These are phyloP conservation scores for Florisuga fusca DNA, from an alignment of 2,797 vertebrate species.

Conservation along the genomic window DNA sequence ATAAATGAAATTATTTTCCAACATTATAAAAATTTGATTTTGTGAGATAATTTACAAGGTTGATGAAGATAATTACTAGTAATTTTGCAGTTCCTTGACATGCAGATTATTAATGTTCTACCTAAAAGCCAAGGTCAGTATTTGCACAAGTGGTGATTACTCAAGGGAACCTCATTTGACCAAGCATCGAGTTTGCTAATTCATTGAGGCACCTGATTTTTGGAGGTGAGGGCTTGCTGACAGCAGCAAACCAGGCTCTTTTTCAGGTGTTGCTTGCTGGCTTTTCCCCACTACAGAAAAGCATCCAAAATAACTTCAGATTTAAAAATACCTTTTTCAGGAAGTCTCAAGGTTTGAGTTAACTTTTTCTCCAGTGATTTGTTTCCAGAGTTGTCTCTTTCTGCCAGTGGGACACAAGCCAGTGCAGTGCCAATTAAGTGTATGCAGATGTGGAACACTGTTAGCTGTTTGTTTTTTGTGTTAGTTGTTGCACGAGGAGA, in stretches of 20 bases:
- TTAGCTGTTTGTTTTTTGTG: background rate
- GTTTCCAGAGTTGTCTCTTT: background rate
- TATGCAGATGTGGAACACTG: background rate
- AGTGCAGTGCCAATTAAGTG: accelerated
- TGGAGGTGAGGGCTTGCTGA: background rate
- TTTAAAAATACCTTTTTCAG: background rate
- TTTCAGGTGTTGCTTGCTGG: background rate
- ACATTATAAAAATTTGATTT: background rate
- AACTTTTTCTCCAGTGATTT: background rate
- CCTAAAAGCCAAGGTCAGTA: background rate
- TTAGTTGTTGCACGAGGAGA: background rate
- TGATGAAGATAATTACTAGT: background rate
- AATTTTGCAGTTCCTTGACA: background rate
- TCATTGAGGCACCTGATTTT: background rate
- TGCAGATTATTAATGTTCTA: background rate
- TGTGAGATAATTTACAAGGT: background rate
- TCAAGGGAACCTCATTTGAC: background rate
- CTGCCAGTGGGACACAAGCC: background rate
- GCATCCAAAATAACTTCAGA: background rate
- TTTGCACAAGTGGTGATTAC: background rate
- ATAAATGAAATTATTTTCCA: background rate
- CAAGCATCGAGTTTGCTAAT: accelerated
- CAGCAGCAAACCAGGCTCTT: background rate
- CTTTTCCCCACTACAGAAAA: background rate
- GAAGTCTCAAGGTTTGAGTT: background rate